phyloP scores from a whole-genome alignment of 2,888 invertebrate genomes.

The Drosophila mettleri region DNA sequence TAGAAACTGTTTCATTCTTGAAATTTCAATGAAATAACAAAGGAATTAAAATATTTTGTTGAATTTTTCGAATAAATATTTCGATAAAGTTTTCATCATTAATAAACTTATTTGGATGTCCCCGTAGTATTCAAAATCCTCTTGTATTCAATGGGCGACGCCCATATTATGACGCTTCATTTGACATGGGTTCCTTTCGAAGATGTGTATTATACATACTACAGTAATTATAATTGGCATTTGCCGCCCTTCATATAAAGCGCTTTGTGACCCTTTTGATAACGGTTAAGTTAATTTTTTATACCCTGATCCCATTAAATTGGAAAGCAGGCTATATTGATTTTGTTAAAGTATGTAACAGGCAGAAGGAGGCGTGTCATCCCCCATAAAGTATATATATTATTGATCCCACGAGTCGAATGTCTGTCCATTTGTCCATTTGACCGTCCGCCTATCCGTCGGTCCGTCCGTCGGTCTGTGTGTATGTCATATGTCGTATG shows the following conservation, averaged over 20 bases:
- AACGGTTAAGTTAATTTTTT: slow-evolving; percentile 62
- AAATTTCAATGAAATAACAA: too few species aligned
- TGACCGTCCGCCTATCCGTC: too few species aligned
- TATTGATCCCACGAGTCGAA: too few species aligned
- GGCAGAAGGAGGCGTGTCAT: too few species aligned
- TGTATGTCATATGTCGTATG: too few species aligned
- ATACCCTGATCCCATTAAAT: too few species aligned
- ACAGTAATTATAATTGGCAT: slow-evolving; percentile 76
- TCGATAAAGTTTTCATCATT: neutral
- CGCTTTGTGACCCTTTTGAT: slow-evolving; percentile 59
- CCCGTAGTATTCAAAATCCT: neutral
- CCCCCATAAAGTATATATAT: too few species aligned
- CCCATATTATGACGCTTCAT: slow-evolving; percentile 13
- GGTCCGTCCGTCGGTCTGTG: too few species aligned
- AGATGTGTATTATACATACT: slow-evolving; percentile 14
- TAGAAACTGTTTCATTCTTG: neutral
- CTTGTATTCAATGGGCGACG: neutral
- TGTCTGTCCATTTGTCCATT: too few species aligned
- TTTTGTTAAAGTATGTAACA: too few species aligned
- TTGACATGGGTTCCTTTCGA: slow-evolving; percentile 58
- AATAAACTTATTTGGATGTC: neutral
- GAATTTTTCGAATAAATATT: neutral
- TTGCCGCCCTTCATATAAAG: slow-evolving; percentile 28
- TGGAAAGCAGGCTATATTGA: too few species aligned
- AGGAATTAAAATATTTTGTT: neutral